These are phyloP conservation scores for Ptychochromis oligacanthus DNA, from an alignment of 2,113 vertebrate genomes.

Conservation along the genomic window DNA sequence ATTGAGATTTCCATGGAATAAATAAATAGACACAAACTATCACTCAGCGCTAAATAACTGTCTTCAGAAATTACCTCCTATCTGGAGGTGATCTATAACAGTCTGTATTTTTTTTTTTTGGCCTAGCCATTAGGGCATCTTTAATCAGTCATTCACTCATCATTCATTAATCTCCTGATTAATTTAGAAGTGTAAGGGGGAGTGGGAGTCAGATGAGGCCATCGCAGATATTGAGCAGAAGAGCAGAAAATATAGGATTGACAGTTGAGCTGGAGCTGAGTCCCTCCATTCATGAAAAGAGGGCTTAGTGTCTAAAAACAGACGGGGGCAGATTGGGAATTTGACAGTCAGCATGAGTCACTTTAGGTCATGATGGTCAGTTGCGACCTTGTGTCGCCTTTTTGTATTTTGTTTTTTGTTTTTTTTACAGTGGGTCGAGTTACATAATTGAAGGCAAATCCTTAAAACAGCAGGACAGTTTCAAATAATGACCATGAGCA, in stretches of 20 bases:
- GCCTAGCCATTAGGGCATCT: not conserved
- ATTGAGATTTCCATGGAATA: not conserved
- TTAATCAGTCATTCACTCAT: not conserved
- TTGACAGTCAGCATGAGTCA: conserved; percentile 11
- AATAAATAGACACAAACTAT: not conserved
- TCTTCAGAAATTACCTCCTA: not conserved
- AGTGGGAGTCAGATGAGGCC: conserved; percentile 4
- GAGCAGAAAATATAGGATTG: not conserved
- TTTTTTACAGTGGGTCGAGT: not conserved
- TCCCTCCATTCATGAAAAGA: conserved; percentile 15
- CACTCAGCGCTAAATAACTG: not conserved
- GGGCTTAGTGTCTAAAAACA: conserved; percentile 49
- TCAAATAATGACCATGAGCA: not conserved
- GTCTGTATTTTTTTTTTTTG: not conserved
- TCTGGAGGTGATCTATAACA: not conserved
- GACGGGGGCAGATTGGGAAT: conserved; percentile 19
- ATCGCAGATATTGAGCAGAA: not conserved
- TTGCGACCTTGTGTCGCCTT: not conserved
- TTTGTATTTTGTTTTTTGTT: not conserved
- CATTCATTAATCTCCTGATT: not conserved
- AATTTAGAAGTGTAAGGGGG: not conserved
- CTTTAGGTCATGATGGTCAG: conserved; percentile 17
- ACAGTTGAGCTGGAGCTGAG: conserved; percentile 23
- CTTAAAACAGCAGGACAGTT: not conserved
- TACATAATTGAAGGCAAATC: not conserved